Conservation (phyloP, 2,888 invertebrate species). For the Agriotes lineatus region DNA sequence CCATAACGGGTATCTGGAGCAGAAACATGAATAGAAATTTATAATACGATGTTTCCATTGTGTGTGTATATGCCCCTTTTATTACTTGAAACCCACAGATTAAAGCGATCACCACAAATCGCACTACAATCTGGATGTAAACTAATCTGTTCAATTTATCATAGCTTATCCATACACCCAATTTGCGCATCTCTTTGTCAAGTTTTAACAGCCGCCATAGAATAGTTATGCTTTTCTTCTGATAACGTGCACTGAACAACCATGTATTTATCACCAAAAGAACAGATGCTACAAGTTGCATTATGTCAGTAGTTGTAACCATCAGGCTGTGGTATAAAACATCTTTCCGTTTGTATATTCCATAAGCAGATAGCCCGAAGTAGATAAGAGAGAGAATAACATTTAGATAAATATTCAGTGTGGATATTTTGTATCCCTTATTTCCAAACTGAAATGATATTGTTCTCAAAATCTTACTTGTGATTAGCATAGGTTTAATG, state of each 20-base stretch:
- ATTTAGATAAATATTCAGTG: conserved; percentile 25
- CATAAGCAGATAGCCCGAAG: neutral
- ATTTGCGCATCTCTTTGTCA: conserved; percentile 49
- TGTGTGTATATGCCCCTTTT: too few species aligned
- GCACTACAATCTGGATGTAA: conserved; percentile 20
- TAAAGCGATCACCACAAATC: conserved; percentile 4
- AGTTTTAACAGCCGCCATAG: conserved; percentile 36
- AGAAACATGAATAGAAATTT: conserved; percentile 31
- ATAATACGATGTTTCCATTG: neutral
- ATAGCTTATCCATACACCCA: conserved; percentile 52
- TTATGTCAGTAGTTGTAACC: conserved; percentile 21
- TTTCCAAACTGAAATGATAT: conserved; percentile 25
- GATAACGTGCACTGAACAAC: conserved; percentile 30
- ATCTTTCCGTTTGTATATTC: neutral
- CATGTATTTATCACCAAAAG: conserved; percentile 22
- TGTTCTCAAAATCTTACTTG: conserved; percentile 20
- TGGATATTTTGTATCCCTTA: conserved; percentile 26
- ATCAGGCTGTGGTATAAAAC: neutral
- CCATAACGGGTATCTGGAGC: conserved; percentile 41
- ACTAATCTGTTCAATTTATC: conserved; percentile 41
- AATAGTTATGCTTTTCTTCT: conserved; percentile 34
- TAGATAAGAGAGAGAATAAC: conserved; percentile 11
- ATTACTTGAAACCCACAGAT: conserved; percentile 33
- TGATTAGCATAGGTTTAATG: conserved; percentile 29
- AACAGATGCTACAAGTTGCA: conserved; percentile 11